Conservation (phyloP, 1,140 invertebrate genomes). For the Rhyacophila brunnea region DNA sequence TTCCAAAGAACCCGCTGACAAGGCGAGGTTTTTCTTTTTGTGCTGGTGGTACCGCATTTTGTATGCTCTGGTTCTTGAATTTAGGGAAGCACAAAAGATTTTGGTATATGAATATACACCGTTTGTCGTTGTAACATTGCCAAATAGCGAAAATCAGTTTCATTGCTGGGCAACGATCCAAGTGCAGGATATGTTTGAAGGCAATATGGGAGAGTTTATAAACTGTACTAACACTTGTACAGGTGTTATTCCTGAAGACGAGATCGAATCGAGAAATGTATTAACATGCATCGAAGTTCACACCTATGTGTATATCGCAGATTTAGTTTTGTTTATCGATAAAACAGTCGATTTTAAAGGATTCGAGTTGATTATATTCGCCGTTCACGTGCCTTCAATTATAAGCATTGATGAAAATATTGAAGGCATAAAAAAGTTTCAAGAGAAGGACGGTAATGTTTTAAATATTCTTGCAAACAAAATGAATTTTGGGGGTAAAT, state of each 20-base stretch:
- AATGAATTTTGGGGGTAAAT: slow-evolving; percentile 23
- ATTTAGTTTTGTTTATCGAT: background rate
- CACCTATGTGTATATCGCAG: background rate
- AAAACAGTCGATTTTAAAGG: slow-evolving; percentile 20
- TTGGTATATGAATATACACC: slow-evolving; percentile 8
- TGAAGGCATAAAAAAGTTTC: slow-evolving; percentile 18
- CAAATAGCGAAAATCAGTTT: slow-evolving; percentile 13
- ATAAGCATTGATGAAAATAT: slow-evolving; percentile 7
- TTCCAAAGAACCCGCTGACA: background rate
- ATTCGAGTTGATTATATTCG: slow-evolving; percentile 7
- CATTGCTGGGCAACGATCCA: slow-evolving; percentile 11
- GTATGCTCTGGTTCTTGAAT: slow-evolving; percentile 11
- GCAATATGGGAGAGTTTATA: slow-evolving; percentile 8
- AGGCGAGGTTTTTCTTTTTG: slow-evolving; percentile 4
- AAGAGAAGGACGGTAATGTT: slow-evolving; percentile 24
- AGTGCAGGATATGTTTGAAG: slow-evolving; percentile 13
- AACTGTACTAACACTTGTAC: slow-evolving; percentile 9
- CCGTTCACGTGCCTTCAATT: slow-evolving; percentile 2
- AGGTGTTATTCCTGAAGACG: background rate
- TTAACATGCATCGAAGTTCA: slow-evolving; percentile 11
- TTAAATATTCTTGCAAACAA: slow-evolving; percentile 18
- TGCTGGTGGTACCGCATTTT: slow-evolving; percentile 15
- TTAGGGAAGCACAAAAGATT: background rate
- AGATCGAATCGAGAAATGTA: background rate
- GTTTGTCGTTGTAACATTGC: background rate